Conservation (phyloP, 2,797 vertebrate genomes). For the Lateolabrax maculatus region DNA sequence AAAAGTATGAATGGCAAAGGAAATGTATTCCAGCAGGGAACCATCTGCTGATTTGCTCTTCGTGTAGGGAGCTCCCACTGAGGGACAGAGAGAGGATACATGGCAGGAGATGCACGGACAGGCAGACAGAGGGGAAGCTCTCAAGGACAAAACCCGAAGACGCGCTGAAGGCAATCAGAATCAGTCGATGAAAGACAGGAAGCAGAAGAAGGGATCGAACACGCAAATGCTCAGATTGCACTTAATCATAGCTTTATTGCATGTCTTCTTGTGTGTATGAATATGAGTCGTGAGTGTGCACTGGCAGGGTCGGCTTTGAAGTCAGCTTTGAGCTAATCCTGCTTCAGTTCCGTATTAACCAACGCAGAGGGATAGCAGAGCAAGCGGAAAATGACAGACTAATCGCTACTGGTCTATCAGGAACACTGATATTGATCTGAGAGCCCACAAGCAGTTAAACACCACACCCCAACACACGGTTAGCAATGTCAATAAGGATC, state of each 20-base stretch:
- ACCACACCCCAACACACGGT: constrained; percentile 44
- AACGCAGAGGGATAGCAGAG: constrained; percentile 34
- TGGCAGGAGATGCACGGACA: constrained; percentile 37
- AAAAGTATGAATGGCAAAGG: constrained; percentile 68
- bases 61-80: constrained; percentile 54
- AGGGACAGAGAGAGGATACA: constrained; percentile 56
- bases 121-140: constrained; percentile 62
- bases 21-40: constrained; percentile 72
- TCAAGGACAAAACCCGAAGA: constrained; percentile 74
- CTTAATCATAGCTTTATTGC: constrained; percentile 46
- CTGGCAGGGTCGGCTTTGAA: constrained; percentile 60
- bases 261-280: constrained; percentile 30
- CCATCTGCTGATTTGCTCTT: constrained; percentile 75
- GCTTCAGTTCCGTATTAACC: constrained; percentile 50
- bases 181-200: constrained; percentile 45
- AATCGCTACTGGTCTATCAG: constrained; percentile 55
- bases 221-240: constrained; percentile 26
- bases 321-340: constrained; percentile 69
- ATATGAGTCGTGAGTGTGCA: constrained; percentile 43
- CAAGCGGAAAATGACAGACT: constrained; percentile 38
- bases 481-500: constrained; percentile 60
- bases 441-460: constrained; percentile 51
- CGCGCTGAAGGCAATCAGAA: constrained; percentile 7
- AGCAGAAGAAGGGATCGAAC: constrained; percentile 42
- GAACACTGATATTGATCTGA: constrained; percentile 68